Conservation (phyloP, 2,888 invertebrate genomes). For the Sarcophaga caerulescens region DNA sequence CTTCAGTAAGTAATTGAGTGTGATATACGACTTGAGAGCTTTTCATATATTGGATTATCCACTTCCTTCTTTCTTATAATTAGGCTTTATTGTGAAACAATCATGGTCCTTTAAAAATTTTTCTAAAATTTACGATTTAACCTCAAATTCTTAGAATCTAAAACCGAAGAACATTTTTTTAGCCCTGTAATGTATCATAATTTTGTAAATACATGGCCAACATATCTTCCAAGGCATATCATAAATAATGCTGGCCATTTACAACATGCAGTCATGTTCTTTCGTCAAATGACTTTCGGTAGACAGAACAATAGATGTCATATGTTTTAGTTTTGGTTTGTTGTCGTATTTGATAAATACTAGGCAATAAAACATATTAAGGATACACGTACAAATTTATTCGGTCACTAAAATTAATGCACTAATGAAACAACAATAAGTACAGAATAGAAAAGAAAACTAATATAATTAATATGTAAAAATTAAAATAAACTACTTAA, state of each 20-base stretch:
- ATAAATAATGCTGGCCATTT: slow-evolving; percentile 2
- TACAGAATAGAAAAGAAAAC: background rate
- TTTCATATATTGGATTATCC: no score
- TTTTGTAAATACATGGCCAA: background rate
- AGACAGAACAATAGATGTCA: slow-evolving; percentile 30
- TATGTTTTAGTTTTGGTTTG: slow-evolving; percentile 31
- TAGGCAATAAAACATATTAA: slow-evolving; percentile 53
- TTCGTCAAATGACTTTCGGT: slow-evolving; percentile 16
- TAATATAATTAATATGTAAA: slow-evolving; percentile 63
- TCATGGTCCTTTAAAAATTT: no score
- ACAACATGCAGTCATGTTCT: slow-evolving; percentile 1
- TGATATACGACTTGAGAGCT: no score
- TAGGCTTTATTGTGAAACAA: no score
- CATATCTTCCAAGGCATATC: slow-evolving; percentile 3
- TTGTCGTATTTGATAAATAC: slow-evolving; percentile 33
- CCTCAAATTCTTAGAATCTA: no score
- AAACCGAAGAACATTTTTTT: no score
- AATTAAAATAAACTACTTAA: slow-evolving; percentile 60
- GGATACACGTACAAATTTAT: background rate
- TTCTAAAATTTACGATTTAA: no score
- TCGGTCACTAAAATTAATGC: background rate
- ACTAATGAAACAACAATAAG: background rate
- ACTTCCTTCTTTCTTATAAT: no score
- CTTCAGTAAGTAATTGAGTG: no score
- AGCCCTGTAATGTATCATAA: slow-evolving; percentile 6